Conservation (phyloP, 2,113 vertebrate genomes). For the Echinops telfairi region DNA sequence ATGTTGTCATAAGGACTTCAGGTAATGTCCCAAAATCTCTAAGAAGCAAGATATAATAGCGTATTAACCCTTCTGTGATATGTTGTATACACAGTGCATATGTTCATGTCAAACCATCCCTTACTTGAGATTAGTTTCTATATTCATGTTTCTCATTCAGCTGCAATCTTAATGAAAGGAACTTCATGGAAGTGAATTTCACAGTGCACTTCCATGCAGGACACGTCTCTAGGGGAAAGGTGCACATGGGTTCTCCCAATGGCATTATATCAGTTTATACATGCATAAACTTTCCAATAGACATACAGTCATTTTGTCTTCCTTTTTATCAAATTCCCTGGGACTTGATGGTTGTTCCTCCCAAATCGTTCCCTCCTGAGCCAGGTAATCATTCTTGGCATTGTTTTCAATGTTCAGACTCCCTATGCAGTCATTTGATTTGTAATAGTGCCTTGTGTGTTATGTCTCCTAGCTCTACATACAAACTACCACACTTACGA, state of each 20-base stretch:
- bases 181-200: not conserved
- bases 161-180: not conserved
- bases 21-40: not conserved
- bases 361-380: not conserved
- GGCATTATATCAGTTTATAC: not conserved
- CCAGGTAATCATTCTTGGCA: not conserved
- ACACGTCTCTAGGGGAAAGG: not conserved
- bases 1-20: not conserved
- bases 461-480: conserved; percentile 94
- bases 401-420: not conserved
- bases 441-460: conserved; percentile 85
- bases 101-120: not conserved
- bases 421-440: conserved; percentile 71
- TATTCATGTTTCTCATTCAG: not conserved
- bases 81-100: too few species aligned
- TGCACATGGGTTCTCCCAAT: not conserved
- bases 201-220: not conserved
- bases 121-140: not conserved
- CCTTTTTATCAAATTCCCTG: not conserved
- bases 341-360: not conserved
- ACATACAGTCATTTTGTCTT: not conserved
- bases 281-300: not conserved
- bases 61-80: not conserved
- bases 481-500: conserved; percentile 97
- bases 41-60: not conserved